Base-by-base conservation (phyloP, 2,888 invertebrate genomes). In the Xestobium rufovillosum region DNA sequence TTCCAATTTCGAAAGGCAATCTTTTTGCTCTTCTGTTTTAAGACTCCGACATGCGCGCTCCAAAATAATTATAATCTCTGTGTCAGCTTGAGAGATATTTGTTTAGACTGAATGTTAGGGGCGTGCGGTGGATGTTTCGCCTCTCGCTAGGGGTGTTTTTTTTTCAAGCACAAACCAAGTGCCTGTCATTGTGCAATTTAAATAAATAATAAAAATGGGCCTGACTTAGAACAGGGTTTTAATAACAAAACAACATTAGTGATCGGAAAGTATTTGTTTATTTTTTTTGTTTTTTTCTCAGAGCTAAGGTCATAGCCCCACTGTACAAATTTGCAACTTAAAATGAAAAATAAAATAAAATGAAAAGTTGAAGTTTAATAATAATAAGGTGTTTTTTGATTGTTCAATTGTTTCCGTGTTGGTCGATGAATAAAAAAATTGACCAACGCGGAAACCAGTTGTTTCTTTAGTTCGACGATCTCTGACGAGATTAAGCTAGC, bases 111-210 rank as follows among this genome's bases (percentile, higher is more conserved):
- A n/a, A n/a, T n/a, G n/a, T n/a, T n/a, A n/a, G n/a, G n/a, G n/a
- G n/a, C n/a, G n/a, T n/a, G n/a, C n/a, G n/a, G n/a, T n/a, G n/a
- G n/a, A n/a, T n/a, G 37, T 41, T 40, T 33, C 37, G 38, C 35
- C 6, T 8, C 23, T 8, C 23, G 23, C n/a, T 8, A n/a, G 6
- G 6, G 23, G 23, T 19, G n/a, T 19, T 8, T 19, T 19, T 19
- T n/a, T 19, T 19, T 19, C 23, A 49, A 55, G 55, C 57, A 59
- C 57, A 60, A 59, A 55, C 51, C 51, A 65, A 65, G 65, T 65
- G 65, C 65, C 65, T 66, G 61, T 61, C 52, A 56, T 60, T 58
- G 64, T 66, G 65, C 66, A 66, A 65, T 66, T 65, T 19, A 8
- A 19, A 19, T 19, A 19, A 53, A 59, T 55, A 53, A 37, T 23